Percentiles rank a stretch among this genome's conserved stretches.
Evolutionary conservation across 2,888 invertebrate genomes (phyloP).

Genomic region (Sesamia inferens): DNA sequence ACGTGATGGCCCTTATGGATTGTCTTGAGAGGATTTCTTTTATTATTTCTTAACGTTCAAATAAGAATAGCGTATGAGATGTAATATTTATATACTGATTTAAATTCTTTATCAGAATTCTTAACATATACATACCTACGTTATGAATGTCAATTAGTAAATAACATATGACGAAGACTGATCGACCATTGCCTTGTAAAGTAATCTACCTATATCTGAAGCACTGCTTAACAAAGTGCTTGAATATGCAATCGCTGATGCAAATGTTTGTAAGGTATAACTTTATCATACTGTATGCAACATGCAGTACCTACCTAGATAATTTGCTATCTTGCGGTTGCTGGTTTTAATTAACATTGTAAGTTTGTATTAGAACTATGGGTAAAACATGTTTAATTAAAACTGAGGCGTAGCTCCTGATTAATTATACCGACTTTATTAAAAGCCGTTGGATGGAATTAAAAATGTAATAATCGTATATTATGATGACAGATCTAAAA

Average conservation of each 20-base stretch:
- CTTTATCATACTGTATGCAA: conserved; percentile 39
- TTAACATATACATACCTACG: not conserved
- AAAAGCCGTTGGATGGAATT: conserved; percentile 44
- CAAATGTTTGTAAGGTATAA: conserved; percentile 53
- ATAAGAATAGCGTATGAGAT: conserved; percentile 2
- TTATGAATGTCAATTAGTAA: conserved; percentile 14
- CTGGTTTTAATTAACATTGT: conserved; percentile 55
- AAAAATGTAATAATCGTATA: conserved; percentile 60
- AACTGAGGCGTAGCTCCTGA: conserved; percentile 44
- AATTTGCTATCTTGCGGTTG: conserved; percentile 44
- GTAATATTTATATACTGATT: not conserved
- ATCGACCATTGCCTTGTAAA: conserved; percentile 37
- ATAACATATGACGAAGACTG: conserved; percentile 20
- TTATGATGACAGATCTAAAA: conserved; percentile 56
- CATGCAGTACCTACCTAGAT: conserved; percentile 30
- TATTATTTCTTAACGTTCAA: conserved; percentile 8
- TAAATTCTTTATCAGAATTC: conserved; percentile 6
- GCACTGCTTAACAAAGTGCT: conserved; percentile 28
- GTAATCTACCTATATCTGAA: conserved; percentile 43
- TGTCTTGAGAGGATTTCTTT: conserved; percentile 37
- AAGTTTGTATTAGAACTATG: conserved; percentile 37
- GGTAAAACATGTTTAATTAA: conserved; percentile 47
- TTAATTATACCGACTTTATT: conserved; percentile 61
- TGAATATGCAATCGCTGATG: conserved; percentile 53
- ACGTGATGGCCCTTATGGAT: conserved; percentile 61